Evolutionary conservation across 2,113 vertebrate genomes (phyloP).

Genomic region (Oreotrochilus melanogaster): DNA sequence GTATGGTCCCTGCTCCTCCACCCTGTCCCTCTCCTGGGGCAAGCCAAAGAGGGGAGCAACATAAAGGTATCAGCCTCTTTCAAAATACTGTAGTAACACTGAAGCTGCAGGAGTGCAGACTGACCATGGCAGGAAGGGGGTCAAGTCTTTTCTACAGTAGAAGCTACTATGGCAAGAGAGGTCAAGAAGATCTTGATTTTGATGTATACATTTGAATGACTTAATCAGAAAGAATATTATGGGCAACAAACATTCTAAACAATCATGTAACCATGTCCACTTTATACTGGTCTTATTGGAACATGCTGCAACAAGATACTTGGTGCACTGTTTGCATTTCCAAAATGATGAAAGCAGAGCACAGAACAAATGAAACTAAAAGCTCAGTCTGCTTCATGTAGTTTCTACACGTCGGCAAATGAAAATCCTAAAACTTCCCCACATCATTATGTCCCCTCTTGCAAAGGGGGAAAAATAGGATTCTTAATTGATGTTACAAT

Average conservation of each 20-base stretch:
- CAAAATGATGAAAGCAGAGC: neutral
- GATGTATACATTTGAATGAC: neutral
- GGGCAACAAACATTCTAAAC: neutral
- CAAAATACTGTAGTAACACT: neutral
- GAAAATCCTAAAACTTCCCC: neutral
- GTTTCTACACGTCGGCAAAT: neutral
- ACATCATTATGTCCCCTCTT: neutral
- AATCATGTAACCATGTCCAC: neutral
- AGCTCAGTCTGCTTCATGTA: neutral
- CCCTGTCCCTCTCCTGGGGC: neutral
- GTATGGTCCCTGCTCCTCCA: neutral
- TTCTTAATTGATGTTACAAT: neutral
- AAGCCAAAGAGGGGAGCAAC: neutral
- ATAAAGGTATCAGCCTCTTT: neutral
- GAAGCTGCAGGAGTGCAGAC: neutral
- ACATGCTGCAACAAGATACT: conserved; percentile 21
- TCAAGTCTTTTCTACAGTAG: neutral
- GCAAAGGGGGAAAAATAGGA: neutral
- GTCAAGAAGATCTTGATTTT: neutral
- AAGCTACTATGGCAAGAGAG: neutral
- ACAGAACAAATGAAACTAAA: conserved; percentile 32
- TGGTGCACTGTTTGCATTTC: neutral
- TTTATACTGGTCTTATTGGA: neutral
- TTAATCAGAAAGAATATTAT: neutral
- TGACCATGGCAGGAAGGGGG: neutral